phyloP scores from a whole-genome alignment of 2,797 vertebrate species.

The Gadopsis marmoratus region DNA sequence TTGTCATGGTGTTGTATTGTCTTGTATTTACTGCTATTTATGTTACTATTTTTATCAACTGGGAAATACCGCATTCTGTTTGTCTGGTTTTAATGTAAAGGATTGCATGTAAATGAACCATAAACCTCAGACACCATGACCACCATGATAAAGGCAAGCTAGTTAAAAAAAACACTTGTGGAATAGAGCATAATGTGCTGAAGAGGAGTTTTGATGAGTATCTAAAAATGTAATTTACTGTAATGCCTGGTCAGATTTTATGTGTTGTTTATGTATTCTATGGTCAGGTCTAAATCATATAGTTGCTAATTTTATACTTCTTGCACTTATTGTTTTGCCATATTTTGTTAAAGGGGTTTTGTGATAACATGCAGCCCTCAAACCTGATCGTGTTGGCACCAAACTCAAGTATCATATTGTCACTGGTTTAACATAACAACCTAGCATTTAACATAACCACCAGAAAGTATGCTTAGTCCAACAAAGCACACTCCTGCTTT shows the following conservation, averaged over 20 bases:
- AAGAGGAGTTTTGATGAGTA: background rate
- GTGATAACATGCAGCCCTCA: background rate
- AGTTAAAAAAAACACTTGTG: background rate
- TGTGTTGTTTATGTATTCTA: background rate
- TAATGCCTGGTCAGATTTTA: too few relatives aligned
- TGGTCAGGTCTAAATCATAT: background rate
- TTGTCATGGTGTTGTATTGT: background rate
- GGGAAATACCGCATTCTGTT: background rate
- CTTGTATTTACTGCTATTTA: background rate
- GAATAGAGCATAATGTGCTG: background rate
- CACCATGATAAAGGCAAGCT: background rate
- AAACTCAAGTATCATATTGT: background rate
- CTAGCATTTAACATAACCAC: background rate
- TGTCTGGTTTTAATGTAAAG: too few relatives aligned
- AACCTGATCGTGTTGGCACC: background rate
- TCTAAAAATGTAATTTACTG: background rate
- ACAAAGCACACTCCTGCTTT: background rate
- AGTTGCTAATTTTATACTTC: background rate
- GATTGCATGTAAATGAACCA: constrained; percentile 8
- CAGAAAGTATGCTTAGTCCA: background rate
- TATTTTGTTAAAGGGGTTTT: background rate
- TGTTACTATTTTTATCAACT: background rate
- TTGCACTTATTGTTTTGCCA: background rate
- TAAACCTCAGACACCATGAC: background rate
- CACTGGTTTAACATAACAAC: background rate